Percentiles rank a stretch among this genome's conserved stretches.
phyloP scores from a whole-genome alignment of 2,113 vertebrate species.

The Pluvialis apricaria region DNA sequence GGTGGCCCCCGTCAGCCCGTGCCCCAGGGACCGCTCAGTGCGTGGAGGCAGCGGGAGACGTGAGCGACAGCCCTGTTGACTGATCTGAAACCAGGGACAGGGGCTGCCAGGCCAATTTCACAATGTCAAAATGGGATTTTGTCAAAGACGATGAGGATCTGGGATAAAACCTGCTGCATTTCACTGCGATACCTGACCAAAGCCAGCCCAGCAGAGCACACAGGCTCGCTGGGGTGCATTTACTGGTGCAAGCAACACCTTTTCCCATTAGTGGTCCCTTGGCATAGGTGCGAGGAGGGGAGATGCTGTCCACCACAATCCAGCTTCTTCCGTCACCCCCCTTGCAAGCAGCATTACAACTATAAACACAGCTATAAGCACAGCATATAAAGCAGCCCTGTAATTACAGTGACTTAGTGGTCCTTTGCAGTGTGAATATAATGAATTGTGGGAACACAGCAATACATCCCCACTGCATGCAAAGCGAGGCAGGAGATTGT shows the following conservation, averaged over 20 bases:
- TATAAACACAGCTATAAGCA: neutral
- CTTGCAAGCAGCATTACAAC: neutral
- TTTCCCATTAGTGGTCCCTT: neutral
- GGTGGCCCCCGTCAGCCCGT: rapidly evolving
- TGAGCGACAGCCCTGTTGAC: neutral
- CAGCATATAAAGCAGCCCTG: neutral
- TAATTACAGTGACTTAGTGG: neutral
- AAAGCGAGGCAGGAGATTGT: neutral
- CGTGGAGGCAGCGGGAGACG: neutral
- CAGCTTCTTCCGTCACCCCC: neutral
- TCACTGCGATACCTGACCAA: neutral
- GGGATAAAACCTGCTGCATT: neutral
- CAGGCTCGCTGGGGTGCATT: neutral
- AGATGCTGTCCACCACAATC: neutral
- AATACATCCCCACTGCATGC: neutral
- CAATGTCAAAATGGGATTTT: neutral
- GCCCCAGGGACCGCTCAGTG: neutral
- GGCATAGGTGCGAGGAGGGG: rapidly evolving
- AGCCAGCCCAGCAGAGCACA: neutral
- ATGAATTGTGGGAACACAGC: neutral
- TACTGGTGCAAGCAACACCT: neutral
- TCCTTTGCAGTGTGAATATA: neutral
- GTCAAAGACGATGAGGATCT: neutral
- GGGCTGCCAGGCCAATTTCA: neutral
- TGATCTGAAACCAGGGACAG: neutral